A percentile compares a stretch with the other conserved stretches of the same genome.
phyloP scores from a whole-genome alignment of 2,113 vertebrate genomes.

The Benitochromis conjunctus region DNA sequence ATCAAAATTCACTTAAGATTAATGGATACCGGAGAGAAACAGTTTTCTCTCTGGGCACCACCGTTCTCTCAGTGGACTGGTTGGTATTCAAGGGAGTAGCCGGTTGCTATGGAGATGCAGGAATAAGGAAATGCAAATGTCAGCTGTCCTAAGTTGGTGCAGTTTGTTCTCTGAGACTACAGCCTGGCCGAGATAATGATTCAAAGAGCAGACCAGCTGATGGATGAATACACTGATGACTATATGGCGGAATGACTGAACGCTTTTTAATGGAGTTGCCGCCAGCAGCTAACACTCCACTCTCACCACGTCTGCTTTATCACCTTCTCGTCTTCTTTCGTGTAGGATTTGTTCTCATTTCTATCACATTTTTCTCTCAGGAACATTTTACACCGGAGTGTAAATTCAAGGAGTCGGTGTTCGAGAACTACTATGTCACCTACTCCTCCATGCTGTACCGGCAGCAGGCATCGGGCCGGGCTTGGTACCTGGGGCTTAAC shows the following conservation, averaged over 20 bases:
- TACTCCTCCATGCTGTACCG: conserved; percentile 99
- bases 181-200: conserved; percentile 40
- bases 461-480: conserved; percentile 93
- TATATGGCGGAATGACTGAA: not conserved
- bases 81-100: conserved; percentile 71
- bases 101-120: conserved; percentile 61
- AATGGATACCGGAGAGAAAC: not conserved
- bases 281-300: not conserved
- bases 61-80: conserved; percentile 45
- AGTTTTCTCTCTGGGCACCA: conserved; percentile 7
- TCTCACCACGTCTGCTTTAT: not conserved
- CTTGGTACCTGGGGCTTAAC: conserved; percentile 97
- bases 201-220: conserved; percentile 9
- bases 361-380: conserved; percentile 58
- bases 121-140: conserved; percentile 70
- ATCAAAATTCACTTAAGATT: not conserved
- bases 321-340: not conserved
- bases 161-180: conserved; percentile 36
- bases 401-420: conserved; percentile 99
- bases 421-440: conserved; percentile 99
- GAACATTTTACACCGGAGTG: conserved; percentile 98
- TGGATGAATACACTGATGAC: conserved; percentile 12
- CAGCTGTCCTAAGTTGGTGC: conserved; percentile 58
- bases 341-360: not conserved
- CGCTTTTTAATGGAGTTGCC: not conserved